Base-by-base conservation (phyloP, 1,140 invertebrate species). In the Dreissena polymorpha region DNA sequence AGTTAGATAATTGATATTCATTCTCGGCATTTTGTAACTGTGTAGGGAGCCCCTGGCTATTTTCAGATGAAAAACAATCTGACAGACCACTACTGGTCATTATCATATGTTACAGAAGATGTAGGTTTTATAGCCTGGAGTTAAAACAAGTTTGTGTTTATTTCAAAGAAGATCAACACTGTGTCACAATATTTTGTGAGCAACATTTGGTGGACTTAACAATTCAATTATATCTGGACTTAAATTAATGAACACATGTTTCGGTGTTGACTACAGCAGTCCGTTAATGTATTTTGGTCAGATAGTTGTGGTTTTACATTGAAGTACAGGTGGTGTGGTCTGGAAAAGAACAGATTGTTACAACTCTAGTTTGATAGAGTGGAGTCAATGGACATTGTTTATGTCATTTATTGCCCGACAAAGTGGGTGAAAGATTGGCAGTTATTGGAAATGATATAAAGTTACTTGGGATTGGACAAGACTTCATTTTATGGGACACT, bases 401-500 rank as follows among this genome's bases (percentile, higher is more conserved):
- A 63, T 21, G 23, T 63, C 23, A 21, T n/a, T n/a, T 25, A 63
- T 63, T 63, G 23, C 18, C 18, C 23, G 23, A 63, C 18, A 25
- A 63, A 25, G 18, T 63, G 60, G 60, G 10, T 21, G 18, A 5
- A 63, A 63, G 23, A 63, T 63, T 63, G 60, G 23, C 60, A 25
- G 60, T 63, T 63, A 25, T 63, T n/a, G 18, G 60, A 21, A 63
- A 21, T 63, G 60, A 63, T 63, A 21, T 63, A 63, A 63, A 63
- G 18, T 63, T 63, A 63, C 18, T 63, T 5, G 60, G 60, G 18
- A 21, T 63, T 25, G 60, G 23, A 63, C 23, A 63, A 63, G 60
- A 25, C 18, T 63, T 63, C 18, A 21, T 21, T 63, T 63, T 63
- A 25, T n/a, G 23, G 60, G 18, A 63, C 23, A 21, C 23, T 21